Percentiles rank a stretch among this genome's conserved stretches.
Evolutionary conservation across 2,113 vertebrate genomes (phyloP).

Genomic region (Lagenorhynchus albirostris): DNA sequence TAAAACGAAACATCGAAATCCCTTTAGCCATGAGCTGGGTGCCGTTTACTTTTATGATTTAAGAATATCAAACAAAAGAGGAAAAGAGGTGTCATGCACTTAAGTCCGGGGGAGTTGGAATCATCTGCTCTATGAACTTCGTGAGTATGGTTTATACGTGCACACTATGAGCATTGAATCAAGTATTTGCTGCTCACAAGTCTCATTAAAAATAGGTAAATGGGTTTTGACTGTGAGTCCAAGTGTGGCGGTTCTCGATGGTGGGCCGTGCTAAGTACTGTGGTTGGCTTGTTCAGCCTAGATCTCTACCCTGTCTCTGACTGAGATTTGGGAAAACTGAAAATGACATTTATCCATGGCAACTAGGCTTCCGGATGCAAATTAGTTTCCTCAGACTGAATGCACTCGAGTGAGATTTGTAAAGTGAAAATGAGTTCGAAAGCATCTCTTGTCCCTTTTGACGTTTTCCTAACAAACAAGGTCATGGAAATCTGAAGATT

Average conservation of each 20-base stretch:
- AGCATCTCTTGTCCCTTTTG: not conserved
- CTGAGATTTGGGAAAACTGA: not conserved
- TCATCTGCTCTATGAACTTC: not conserved
- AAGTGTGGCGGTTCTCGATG: not conserved
- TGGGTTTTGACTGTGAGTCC: not conserved
- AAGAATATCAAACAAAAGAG: not conserved
- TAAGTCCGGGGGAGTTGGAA: not conserved
- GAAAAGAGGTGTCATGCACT: not conserved
- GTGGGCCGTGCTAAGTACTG: not conserved
- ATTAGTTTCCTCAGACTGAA: not conserved
- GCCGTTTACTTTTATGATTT: not conserved
- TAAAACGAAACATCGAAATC: not conserved
- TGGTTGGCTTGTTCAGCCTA: not conserved
- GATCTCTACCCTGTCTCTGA: not conserved
- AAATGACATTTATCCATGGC: not conserved
- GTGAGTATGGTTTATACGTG: not conserved
- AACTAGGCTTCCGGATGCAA: not conserved
- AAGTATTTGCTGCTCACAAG: not conserved
- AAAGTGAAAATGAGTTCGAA: not conserved
- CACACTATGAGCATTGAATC: not conserved
- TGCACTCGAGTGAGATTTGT: not conserved
- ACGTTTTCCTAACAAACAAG: not conserved
- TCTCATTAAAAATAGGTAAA: not conserved
- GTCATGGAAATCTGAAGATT: not conserved
- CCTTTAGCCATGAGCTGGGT: not conserved